A percentile compares a stretch with the other conserved stretches of the same genome.
These are phyloP conservation scores for Liodrosophila aerea DNA, from an alignment of 2,888 invertebrate species.

Conservation along the genomic window DNA sequence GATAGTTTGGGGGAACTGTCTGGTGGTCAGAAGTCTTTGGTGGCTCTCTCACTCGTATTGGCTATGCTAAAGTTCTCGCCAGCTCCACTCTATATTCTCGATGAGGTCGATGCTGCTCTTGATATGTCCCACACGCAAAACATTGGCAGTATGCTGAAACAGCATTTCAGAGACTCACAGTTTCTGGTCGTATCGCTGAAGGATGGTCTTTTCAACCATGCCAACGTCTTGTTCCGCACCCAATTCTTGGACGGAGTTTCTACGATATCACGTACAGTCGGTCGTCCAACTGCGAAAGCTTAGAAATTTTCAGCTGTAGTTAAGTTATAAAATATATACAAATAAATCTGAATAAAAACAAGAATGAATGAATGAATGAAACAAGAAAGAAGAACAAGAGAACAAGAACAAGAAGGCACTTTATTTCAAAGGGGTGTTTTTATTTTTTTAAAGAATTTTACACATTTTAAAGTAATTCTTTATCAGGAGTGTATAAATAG, in stretches of 20 bases:
- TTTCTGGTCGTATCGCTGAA: conserved; percentile 99
- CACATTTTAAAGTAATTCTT: too few species aligned
- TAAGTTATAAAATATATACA: too few species aligned
- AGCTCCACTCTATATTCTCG: conserved; percentile 98
- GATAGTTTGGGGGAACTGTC: conserved; percentile 97
- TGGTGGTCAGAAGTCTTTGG: conserved; percentile 97
- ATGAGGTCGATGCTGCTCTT: conserved; percentile 99
- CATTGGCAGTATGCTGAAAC: conserved; percentile 96
- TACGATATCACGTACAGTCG: conserved; percentile 87
- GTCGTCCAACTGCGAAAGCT: conserved; percentile 43
- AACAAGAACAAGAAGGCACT: too few species aligned
- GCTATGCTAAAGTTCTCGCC: conserved; percentile 98
- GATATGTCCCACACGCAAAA: conserved; percentile 99
- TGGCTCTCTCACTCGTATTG: conserved; percentile 96
- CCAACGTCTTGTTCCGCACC: conserved; percentile 97
- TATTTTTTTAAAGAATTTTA: too few species aligned
- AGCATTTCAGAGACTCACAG: conserved; percentile 95
- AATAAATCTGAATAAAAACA: too few species aligned
- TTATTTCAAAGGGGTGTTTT: too few species aligned
- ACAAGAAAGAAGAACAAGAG: too few species aligned
- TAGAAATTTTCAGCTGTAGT: conserved; percentile 16
- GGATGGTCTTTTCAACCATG: conserved; percentile 99
- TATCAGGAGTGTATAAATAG: too few species aligned
- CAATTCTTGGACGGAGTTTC: conserved; percentile 98
- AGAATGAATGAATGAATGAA: too few species aligned